Base-by-base conservation (phyloP, 2,888 invertebrate species). In the Apantesis nais region DNA sequence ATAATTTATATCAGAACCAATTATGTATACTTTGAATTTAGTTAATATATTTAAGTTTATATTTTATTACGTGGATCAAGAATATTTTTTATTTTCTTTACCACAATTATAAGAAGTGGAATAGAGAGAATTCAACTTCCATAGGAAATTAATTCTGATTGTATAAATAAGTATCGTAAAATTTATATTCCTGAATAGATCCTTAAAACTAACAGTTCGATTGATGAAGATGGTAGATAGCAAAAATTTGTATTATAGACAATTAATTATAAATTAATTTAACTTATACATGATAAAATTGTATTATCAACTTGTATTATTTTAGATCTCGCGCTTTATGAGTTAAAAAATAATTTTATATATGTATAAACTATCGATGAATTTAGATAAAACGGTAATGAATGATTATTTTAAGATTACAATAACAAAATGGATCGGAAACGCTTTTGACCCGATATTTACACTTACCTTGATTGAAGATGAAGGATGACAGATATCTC, bases 241-340 rank as follows among this genome's bases (percentile, higher is more conserved):
- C 52, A 12, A 55, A 55, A 55, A 39, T 39, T 39, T 44, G 44
- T 19, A 44, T 44, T 19, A 19, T 44, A 44, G 3, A 34, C 34
- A 34, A 34, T 34, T 34, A 34, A 34, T 34, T 52, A 52, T 52
- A 8, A 52, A n/a, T 52, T n/a, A 52, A 8, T 52, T 22, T 52
- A 52, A 22, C 0, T 60, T 37, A 19, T 22, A 34, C n/a, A 44
- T 67, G n/a, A 61, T 67, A 12, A 34, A 61, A 61, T 67, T 60
- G 61, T 61, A 14, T 44, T 44, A 31, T 22, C 22, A 48, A 67
- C n/a, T 60, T 60, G 37, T 65, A 69, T 69, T 58, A 64, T 58
- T 66, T 66, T 55, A 44, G 67, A 61, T 67, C 67, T 67, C 61
- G 61, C 14, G 9, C 3, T 58, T 44, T 44, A 39, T 44, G 44